Evolutionary conservation across 2,888 invertebrate genomes (phyloP).

Genomic region (Pinctada fucata): DNA sequence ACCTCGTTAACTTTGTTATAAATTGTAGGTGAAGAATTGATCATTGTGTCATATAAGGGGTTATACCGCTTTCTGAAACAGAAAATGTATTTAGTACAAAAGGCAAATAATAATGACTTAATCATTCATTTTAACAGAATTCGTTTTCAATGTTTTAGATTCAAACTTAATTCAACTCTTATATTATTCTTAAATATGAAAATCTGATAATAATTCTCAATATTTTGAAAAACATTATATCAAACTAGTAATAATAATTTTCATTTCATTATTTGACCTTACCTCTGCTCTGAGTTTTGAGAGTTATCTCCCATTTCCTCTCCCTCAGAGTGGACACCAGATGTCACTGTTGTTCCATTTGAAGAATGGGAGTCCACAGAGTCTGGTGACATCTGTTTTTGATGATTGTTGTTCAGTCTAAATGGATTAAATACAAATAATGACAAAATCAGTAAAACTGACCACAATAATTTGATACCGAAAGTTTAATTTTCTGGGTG

Average conservation of each 20-base stretch:
- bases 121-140: no score
- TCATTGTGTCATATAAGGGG: slow-evolving; percentile 40
- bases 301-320: slow-evolving; percentile 29
- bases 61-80: slow-evolving; percentile 37
- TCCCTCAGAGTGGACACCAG: slow-evolving; percentile 33
- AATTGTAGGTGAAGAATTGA: slow-evolving; percentile 31
- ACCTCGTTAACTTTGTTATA: slow-evolving; percentile 34
- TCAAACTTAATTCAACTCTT: no score
- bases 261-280: not conserved
- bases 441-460: no score
- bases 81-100: not conserved
- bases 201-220: no score
- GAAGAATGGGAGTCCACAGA: slow-evolving; percentile 36
- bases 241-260: no score
- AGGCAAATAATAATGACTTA: no score
- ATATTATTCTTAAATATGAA: no score
- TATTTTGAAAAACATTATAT: no score
- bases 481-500: no score
- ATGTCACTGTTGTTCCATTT: slow-evolving; percentile 35
- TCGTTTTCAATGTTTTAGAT: no score
- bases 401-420: slow-evolving; percentile 5
- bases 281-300: slow-evolving; percentile 25
- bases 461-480: no score
- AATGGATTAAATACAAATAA: not conserved
- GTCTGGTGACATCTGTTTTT: slow-evolving; percentile 33